A percentile compares a stretch with the other conserved stretches of the same genome.
Conservation (phyloP, 2,113 vertebrate species). For the Petaurus breviceps region DNA sequence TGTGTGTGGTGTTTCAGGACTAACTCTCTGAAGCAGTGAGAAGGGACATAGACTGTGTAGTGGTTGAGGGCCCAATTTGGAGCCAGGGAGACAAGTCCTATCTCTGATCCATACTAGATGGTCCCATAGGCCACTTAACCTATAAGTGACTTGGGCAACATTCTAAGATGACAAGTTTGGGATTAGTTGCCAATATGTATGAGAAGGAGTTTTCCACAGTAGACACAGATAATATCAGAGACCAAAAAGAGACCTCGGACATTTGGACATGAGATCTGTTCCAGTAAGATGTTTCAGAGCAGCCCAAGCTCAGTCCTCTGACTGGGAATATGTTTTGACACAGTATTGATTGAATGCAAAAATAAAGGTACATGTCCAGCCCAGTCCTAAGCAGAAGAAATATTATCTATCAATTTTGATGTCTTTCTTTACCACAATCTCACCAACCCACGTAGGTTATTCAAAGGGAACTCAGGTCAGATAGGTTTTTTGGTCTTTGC, state of each 20-base stretch:
- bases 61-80: not conserved
- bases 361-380: constrained; percentile 59
- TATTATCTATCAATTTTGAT: constrained; percentile 59
- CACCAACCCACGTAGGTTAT: constrained; percentile 59
- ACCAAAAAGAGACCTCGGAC: not conserved
- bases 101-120: not conserved
- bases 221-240: not conserved
- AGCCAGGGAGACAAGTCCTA: not conserved
- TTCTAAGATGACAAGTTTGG: not conserved
- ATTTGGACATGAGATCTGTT: constrained; percentile 26
- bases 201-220: not conserved
- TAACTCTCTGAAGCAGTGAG: not conserved
- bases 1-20: not conserved
- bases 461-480: constrained; percentile 59
- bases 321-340: constrained; percentile 54
- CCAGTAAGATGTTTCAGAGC: constrained; percentile 43
- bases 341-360: constrained; percentile 45
- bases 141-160: not conserved
- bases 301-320: constrained; percentile 28
- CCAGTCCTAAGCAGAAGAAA: constrained; percentile 38
- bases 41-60: not conserved
- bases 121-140: not conserved
- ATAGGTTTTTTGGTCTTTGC: constrained; percentile 46
- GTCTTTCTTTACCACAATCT: constrained; percentile 47
- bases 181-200: not conserved